phyloP scores from a whole-genome alignment of 2,113 vertebrate species.

The Ranitomeya imitator region DNA sequence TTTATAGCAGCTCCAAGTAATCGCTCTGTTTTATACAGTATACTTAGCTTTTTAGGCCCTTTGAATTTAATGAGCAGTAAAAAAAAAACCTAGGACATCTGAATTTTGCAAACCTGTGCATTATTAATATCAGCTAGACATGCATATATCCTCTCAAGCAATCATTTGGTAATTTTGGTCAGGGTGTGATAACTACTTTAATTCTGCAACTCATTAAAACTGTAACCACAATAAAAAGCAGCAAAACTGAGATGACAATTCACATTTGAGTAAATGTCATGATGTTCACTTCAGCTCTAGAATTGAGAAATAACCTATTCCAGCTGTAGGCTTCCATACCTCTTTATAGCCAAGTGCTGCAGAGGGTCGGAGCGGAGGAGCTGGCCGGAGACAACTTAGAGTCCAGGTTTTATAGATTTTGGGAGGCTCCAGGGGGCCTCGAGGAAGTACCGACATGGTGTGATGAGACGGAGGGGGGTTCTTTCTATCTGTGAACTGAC shows the following conservation, averaged over 20 bases:
- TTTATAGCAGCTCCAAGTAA: neutral
- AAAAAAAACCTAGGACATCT: too few species aligned
- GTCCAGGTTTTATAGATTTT: conserved; percentile 95
- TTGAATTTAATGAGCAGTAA: neutral
- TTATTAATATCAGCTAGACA: neutral
- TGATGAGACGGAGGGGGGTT: conserved; percentile 66
- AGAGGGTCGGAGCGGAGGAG: conserved; percentile 92
- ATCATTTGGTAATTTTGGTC: neutral
- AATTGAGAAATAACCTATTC: neutral
- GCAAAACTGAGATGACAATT: neutral
- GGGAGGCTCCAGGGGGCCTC: conserved; percentile 90
- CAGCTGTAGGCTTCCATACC: conserved; percentile 73
- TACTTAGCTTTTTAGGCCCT: neutral
- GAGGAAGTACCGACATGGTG: conserved; percentile 73
- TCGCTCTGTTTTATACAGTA: neutral
- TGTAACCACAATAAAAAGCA: neutral
- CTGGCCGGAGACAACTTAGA: conserved; percentile 93
- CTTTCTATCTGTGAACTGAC: conserved; percentile 58
- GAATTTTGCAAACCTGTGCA: neutral
- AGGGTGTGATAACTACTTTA: neutral
- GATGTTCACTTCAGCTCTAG: neutral
- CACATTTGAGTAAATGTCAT: neutral
- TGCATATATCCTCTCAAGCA: neutral
- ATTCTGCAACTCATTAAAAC: neutral
- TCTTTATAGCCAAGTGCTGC: conserved; percentile 97